phyloP scores from a whole-genome alignment of 2,797 vertebrate species.

The Lindbergichthys nudifrons region DNA sequence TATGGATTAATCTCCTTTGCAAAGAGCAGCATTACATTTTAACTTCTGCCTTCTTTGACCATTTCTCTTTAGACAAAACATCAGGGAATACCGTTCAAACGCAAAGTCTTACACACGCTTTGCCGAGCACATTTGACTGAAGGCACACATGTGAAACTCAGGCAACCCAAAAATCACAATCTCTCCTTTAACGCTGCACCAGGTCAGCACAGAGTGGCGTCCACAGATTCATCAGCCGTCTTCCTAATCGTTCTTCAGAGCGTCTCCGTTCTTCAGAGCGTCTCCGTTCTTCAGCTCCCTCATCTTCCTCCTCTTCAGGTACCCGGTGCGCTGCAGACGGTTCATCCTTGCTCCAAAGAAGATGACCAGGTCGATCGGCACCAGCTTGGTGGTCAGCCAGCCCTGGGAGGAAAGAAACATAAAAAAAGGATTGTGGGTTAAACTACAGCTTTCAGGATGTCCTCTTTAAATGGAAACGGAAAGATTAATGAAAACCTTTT shows the following conservation, averaged over 20 bases:
- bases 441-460: not conserved
- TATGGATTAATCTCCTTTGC: slow-evolving; percentile 25
- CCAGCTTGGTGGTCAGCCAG: slow-evolving; percentile 78
- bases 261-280: slow-evolving; percentile 55
- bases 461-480: not conserved
- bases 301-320: slow-evolving; percentile 87
- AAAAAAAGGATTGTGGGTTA: not conserved
- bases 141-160: slow-evolving; percentile 45
- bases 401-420: slow-evolving; percentile 73
- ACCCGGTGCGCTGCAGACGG: slow-evolving; percentile 84
- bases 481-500: not conserved
- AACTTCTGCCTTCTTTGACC: slow-evolving; percentile 26
- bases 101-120: slow-evolving; percentile 12
- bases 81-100: slow-evolving; percentile 33
- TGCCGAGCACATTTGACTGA: slow-evolving; percentile 47
- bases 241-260: slow-evolving; percentile 67
- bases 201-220: not conserved
- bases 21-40: slow-evolving; percentile 42
- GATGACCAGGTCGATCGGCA: slow-evolving; percentile 81
- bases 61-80: slow-evolving; percentile 40
- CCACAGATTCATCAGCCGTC: not conserved
- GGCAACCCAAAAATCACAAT: slow-evolving; percentile 23
- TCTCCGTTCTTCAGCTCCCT: slow-evolving; percentile 78
- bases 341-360: slow-evolving; percentile 79
- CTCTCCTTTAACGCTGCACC: slow-evolving; percentile 14